phyloP scores from a whole-genome alignment of 1,140 invertebrate genomes.

The Arctopsyche grandis region DNA sequence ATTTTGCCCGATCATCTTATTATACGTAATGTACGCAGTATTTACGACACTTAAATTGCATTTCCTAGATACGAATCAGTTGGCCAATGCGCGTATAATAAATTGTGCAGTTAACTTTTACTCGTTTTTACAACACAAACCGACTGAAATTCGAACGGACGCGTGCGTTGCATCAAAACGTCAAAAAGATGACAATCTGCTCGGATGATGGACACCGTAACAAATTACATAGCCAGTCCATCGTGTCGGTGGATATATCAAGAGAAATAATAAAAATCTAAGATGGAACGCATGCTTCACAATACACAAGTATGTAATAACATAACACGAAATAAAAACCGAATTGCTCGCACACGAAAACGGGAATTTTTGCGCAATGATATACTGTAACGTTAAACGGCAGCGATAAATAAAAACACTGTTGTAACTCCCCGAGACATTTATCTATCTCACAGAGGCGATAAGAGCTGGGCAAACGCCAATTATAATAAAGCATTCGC shows the following conservation, averaged over 20 bases:
- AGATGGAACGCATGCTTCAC: not conserved
- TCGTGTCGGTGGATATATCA: not conserved
- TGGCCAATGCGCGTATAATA: too few species aligned
- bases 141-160: not conserved
- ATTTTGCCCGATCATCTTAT: too few species aligned
- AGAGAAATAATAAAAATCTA: not conserved
- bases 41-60: too few species aligned
- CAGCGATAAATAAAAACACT: constrained; percentile 17
- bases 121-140: too few species aligned
- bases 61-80: too few species aligned
- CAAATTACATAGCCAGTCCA: constrained; percentile 14
- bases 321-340: not conserved
- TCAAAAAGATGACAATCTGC: constrained; percentile 12
- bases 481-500: constrained; percentile 25
- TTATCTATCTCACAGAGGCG: constrained; percentile 9
- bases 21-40: too few species aligned
- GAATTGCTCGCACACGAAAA: not conserved
- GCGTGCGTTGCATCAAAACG: constrained; percentile 1
- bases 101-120: too few species aligned
- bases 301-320: not conserved
- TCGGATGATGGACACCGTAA: not conserved
- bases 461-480: not conserved
- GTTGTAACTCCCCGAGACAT: constrained; percentile 15
- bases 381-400: constrained; percentile 17
- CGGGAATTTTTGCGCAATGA: constrained; percentile 4